phyloP scores from a whole-genome alignment of 2,113 vertebrate genomes.

The Leptobrachium leishanense region DNA sequence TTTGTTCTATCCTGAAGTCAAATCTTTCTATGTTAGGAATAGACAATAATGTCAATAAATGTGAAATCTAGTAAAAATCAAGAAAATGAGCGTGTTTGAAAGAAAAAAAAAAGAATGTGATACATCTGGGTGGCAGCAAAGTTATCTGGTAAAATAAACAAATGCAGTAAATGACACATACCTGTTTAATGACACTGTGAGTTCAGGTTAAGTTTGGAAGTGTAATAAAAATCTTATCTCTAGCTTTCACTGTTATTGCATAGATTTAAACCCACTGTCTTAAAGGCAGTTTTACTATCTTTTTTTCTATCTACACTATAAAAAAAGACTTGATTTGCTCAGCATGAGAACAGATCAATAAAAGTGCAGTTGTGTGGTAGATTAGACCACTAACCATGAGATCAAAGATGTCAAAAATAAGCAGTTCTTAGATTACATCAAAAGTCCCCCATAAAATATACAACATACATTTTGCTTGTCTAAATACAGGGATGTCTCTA shows the following conservation, averaged over 20 bases:
- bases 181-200: constrained; percentile 79
- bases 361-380: constrained; percentile 77
- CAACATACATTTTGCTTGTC: constrained; percentile 51
- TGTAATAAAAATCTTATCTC: constrained; percentile 89
- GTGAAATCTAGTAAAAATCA: constrained; percentile 39
- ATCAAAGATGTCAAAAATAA: constrained; percentile 82
- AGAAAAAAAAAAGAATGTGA: constrained; percentile 53
- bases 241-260: constrained; percentile 81
- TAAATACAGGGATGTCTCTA: constrained; percentile 31
- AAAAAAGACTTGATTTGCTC: constrained; percentile 87
- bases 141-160: constrained; percentile 77
- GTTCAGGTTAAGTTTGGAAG: constrained; percentile 83
- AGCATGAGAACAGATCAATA: constrained; percentile 92
- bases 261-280: constrained; percentile 80
- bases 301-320: constrained; percentile 79
- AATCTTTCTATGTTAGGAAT: constrained; percentile 38
- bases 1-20: constrained; percentile 27
- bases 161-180: constrained; percentile 78
- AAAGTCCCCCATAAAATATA: constrained; percentile 69
- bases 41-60: constrained; percentile 10
- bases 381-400: constrained; percentile 76
- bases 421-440: constrained; percentile 71
- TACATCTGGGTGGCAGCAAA: constrained; percentile 73
- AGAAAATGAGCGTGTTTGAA: constrained; percentile 50
- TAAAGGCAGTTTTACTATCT: constrained; percentile 84